These are phyloP conservation scores for Scomber japonicus DNA, from an alignment of 2,113 vertebrate species.

Conservation along the genomic window DNA sequence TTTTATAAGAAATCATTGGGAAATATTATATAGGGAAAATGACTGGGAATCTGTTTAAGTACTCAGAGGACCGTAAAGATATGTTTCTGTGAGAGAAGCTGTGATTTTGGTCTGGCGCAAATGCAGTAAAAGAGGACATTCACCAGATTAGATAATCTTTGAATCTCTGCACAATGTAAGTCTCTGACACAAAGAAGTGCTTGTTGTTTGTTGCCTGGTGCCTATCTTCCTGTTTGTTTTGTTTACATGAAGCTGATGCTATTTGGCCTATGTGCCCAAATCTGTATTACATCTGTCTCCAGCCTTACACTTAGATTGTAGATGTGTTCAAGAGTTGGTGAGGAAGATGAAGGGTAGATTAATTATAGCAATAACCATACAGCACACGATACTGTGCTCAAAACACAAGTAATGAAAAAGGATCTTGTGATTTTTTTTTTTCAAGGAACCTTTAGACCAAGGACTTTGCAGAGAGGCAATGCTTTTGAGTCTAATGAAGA, in stretches of 20 bases:
- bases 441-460: neutral
- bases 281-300: conserved; percentile 48
- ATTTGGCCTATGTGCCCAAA: conserved; percentile 32
- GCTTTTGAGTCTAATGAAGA: conserved; percentile 53
- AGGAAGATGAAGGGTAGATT: conserved; percentile 22
- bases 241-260: conserved; percentile 63
- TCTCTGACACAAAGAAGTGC: conserved; percentile 32
- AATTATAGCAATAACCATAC: neutral
- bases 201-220: conserved; percentile 55
- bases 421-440: neutral
- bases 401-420: neutral
- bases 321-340: conserved; percentile 17
- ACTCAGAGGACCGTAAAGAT: neutral
- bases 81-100: neutral
- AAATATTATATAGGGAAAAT: neutral
- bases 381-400: neutral
- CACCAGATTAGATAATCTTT: conserved; percentile 66
- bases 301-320: conserved; percentile 8
- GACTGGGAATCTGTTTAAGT: neutral
- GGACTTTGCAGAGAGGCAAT: neutral
- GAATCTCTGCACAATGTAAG: conserved; percentile 30
- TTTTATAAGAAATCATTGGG: neutral
- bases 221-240: conserved; percentile 52
- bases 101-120: conserved; percentile 37
- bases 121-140: conserved; percentile 48